Evolutionary conservation across 2,113 vertebrate species (phyloP), one percentile per base, ranked within the genome.

Genomic region (Pelusios castaneus): DNA sequence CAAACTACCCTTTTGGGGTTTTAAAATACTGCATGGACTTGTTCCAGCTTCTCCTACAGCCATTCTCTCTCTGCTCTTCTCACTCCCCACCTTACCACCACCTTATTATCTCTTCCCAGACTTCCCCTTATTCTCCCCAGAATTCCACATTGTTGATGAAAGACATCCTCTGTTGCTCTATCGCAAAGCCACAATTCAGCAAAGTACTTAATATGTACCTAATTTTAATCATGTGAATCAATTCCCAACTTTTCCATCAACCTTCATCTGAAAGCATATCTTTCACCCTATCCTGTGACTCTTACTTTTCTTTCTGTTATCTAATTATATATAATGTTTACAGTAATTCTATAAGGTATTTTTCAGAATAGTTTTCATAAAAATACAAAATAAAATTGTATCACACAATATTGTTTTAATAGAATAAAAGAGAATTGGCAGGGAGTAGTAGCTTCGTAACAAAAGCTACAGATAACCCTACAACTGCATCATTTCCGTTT

Each of bases 401-500:
- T 79, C 14, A 10, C 14, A 10, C 58, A 54, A 3, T 16, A 24
- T 58, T 87, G 12, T 90, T 94, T 81, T 76, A 94, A 34, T 43
- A 76, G 80, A 89, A 51, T 49, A 1, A 63, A 75, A 73, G 93
- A 95, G n/a, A 75, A n/a, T 45, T 47, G 56, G 29, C 56, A 60
- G 56, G 29, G 56, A 60, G 56, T 60, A 7, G 52, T 87, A 89
- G 76, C 41, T 82, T 13, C 80, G 31, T 49, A 58, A 55, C 63
- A 79, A 92, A 85, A 22, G 45, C 70, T 83, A 51, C 78, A 89
- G 91, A 54, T 90, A 94, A 93, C 78, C 60, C 47, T 45, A 38
- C 52, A 87, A 60, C 12, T 10, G 13, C 73, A 84, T 93, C 13
- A 93, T 92, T 94, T 95, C 80, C 83, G 83, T 85, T 94, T 52